phyloP scores from a whole-genome alignment of 2,113 vertebrate genomes.

The Chloroceryle aenea region DNA sequence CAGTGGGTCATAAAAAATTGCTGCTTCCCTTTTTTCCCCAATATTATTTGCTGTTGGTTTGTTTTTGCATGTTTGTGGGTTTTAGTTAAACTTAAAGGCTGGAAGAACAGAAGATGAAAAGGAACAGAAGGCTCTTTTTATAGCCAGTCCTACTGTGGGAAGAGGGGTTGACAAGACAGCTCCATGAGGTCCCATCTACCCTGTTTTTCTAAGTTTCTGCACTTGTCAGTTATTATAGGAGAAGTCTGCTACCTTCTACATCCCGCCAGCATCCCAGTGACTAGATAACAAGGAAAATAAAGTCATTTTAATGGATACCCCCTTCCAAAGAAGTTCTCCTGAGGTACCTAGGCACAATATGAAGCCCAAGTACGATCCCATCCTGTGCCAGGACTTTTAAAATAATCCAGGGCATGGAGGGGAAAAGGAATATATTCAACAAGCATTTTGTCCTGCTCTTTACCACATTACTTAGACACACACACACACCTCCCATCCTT shows the following conservation, averaged over 20 bases:
- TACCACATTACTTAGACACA: not conserved
- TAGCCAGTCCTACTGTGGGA: not conserved
- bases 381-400: not conserved
- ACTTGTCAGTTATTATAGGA: not conserved
- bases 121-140: not conserved
- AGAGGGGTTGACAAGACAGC: slow-evolving; percentile 22
- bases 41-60: not conserved
- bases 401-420: not conserved
- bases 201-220: not conserved
- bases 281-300: not conserved
- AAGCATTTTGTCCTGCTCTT: not conserved
- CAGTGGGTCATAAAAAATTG: not conserved
- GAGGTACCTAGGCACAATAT: not conserved
- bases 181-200: not conserved
- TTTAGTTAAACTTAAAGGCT: not conserved
- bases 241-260: not conserved
- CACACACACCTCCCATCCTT: not conserved
- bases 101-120: not conserved
- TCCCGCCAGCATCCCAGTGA: not conserved
- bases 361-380: not conserved
- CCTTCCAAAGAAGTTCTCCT: not conserved
- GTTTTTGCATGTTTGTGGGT: not conserved
- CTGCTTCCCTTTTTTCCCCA: not conserved
- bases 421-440: not conserved
- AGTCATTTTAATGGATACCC: not conserved